Base-by-base conservation (phyloP, 2,113 vertebrate species). In the Neogale vison region DNA sequence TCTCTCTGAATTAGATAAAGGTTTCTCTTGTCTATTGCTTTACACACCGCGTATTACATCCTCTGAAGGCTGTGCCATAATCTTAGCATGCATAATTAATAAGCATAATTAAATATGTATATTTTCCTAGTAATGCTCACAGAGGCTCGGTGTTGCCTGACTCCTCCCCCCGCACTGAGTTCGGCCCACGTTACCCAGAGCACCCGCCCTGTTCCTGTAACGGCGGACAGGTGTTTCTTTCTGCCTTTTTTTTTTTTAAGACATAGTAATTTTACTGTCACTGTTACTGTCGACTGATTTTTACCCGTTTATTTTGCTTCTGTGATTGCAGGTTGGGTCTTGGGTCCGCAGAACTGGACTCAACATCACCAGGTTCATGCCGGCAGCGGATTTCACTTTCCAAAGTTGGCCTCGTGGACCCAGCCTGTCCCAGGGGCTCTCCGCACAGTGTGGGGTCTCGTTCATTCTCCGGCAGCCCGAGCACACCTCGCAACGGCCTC, bases 301-400 rank as follows among this genome's bases (percentile, higher is more conserved):
- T 65, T n/a, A 24, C 11, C n/a, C 20, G 7, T 2, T n/a, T 18
- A 9, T 39, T 89, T 63, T 39, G 36, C 18, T n/a, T 72, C 34
- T 6, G 14, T 31, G 18, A 71, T 15, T 39, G 9, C 7, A 6
- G 1, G 26, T 6, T 13, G 52, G 36, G 11, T 7, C 45, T 65
- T 2, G 11, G 61, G 34, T 23, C 6, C 24, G 31, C 1, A 3
- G 45, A 83, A 59, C 0, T 6, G 17, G 34, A 47, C 7, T 10
- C 0, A 2, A 12, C 8, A 15, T 18, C 1, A 3, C 4, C 15
- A 3, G 9, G 1, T 6, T 76, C 24, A 12, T 13, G 4, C 4
- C 23, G 0, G 24, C 3, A 0, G 24, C 18, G 20, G 63, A 3
- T 1, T 3, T 21, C 13, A 3, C 8, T 17, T n/a, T 34, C 31